These are phyloP conservation scores for Cosmia pyralina DNA, from an alignment of 2,888 invertebrate species.

Conservation along the genomic window DNA sequence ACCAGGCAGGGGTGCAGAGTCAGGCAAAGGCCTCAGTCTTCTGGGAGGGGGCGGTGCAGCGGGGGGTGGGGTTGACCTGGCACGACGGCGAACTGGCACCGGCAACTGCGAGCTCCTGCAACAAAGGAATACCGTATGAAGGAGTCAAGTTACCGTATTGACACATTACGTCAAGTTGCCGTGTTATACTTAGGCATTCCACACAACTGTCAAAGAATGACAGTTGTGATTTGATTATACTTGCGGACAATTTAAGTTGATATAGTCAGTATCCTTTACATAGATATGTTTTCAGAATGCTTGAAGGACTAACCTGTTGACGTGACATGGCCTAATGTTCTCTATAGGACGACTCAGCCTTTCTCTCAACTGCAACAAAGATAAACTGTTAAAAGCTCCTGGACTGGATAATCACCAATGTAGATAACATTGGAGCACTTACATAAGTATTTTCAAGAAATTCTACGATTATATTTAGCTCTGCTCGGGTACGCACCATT, in stretches of 20 bases:
- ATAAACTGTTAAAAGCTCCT: neutral
- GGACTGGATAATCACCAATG: neutral
- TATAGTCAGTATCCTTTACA: neutral
- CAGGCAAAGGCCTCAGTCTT: slow-evolving; percentile 83
- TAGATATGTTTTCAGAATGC: neutral
- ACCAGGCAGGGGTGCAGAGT: slow-evolving; percentile 87
- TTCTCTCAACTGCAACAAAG: slow-evolving; percentile 80
- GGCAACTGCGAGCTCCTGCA: slow-evolving; percentile 84
- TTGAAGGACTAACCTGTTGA: slow-evolving; percentile 75
- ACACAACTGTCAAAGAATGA: neutral
- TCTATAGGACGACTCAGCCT: slow-evolving; percentile 83
- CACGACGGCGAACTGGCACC: slow-evolving; percentile 82
- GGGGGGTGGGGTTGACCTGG: slow-evolving; percentile 85
- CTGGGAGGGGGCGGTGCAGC: slow-evolving; percentile 80
- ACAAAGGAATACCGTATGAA: neutral
- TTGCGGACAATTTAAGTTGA: too few species aligned
- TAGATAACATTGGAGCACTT: neutral
- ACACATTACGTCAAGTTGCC: neutral
- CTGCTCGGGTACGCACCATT: neutral
- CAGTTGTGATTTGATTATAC: neutral
- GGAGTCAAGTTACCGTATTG: neutral
- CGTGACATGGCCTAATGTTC: slow-evolving; percentile 76
- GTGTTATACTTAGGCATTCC: neutral
- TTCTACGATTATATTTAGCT: slow-evolving; percentile 58
- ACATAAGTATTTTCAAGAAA: neutral